Evolutionary conservation across 2,113 vertebrate species (phyloP).

Genomic region (Henicopernis longicauda): DNA sequence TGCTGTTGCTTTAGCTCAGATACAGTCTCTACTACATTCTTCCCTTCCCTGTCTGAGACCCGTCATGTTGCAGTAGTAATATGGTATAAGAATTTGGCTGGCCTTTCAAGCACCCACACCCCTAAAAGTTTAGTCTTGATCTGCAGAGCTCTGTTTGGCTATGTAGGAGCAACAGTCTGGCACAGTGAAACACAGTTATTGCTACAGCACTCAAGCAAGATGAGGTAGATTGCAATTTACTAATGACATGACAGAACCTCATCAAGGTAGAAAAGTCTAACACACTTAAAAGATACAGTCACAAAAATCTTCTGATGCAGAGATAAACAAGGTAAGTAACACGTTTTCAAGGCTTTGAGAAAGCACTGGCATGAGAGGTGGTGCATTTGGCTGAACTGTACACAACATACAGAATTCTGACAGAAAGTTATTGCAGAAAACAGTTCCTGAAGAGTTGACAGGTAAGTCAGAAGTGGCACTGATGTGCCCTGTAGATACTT

Average conservation of each 20-base stretch:
- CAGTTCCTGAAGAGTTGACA: background rate
- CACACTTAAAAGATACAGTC: background rate
- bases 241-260: background rate
- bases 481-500: background rate
- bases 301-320: background rate
- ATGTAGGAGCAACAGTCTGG: rapidly evolving
- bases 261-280: background rate
- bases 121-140: background rate
- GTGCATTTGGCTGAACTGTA: background rate
- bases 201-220: background rate
- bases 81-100: background rate
- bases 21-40: background rate
- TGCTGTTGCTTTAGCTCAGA: background rate
- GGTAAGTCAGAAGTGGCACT: background rate
- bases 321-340: background rate
- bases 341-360: background rate
- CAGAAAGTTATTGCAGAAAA: background rate
- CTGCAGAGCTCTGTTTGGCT: background rate
- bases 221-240: background rate
- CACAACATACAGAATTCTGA: background rate
- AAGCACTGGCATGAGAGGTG: background rate
- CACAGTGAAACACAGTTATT: background rate
- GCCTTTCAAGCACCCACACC: background rate
- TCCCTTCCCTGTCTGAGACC: background rate
- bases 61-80: background rate